These are phyloP conservation scores for Gadopsis bispinosus DNA, from an alignment of 2,797 vertebrate species.

Conservation along the genomic window DNA sequence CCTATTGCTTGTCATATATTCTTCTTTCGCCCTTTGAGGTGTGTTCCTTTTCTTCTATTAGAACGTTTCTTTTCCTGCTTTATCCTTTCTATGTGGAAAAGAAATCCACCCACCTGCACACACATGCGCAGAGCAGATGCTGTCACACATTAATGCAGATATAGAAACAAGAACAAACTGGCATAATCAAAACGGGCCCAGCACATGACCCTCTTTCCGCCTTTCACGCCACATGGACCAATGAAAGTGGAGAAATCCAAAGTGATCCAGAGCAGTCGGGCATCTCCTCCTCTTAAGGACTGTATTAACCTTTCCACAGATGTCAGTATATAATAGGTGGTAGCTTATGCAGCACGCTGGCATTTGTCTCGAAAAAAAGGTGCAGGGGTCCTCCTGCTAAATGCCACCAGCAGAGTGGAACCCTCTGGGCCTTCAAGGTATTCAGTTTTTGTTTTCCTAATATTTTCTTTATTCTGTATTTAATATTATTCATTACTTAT, in stretches of 20 bases:
- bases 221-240: conserved; percentile 24
- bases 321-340: conserved; percentile 79
- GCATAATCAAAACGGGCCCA: neutral
- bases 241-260: conserved; percentile 29
- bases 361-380: conserved; percentile 81
- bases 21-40: conserved; percentile 10
- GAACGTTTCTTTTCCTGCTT: neutral
- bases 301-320: conserved; percentile 78
- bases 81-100: neutral
- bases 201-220: neutral
- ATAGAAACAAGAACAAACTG: neutral
- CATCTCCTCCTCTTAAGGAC: conserved; percentile 65
- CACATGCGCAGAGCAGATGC: neutral
- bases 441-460: no score
- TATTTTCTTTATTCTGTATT: no score
- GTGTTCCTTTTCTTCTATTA: neutral
- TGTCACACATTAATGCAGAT: neutral
- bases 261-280: conserved; percentile 37
- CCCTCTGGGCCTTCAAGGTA: no score
- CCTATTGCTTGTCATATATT: conserved; percentile 14
- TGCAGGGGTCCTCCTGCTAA: conserved; percentile 75
- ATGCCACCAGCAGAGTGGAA: conserved; percentile 68
- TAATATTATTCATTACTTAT: no score
- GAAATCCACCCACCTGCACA: neutral
- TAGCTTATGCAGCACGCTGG: conserved; percentile 63